These are phyloP conservation scores for Lordiphosa collinella DNA, from an alignment of 1,140 invertebrate species.

Conservation along the genomic window DNA sequence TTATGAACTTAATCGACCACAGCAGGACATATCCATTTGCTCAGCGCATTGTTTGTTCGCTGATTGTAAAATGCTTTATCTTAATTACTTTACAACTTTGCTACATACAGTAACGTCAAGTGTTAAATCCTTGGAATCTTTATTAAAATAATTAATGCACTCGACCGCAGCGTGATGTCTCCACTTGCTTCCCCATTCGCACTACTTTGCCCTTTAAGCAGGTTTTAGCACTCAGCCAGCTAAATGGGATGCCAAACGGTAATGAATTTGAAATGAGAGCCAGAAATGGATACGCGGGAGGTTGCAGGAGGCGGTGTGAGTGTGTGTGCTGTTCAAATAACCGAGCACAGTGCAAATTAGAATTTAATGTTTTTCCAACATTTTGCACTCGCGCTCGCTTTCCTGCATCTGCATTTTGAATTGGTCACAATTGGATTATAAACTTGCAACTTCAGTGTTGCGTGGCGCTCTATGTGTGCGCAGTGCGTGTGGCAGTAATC, in stretches of 20 bases:
- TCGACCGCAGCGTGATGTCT: constrained; percentile 26
- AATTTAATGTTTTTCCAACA: constrained; percentile 36
- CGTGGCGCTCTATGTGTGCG: too few relatives aligned
- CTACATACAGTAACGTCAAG: background rate
- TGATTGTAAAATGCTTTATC: too few relatives aligned
- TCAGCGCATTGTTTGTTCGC: too few relatives aligned
- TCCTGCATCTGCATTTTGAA: background rate
- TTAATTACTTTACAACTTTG: too few relatives aligned
- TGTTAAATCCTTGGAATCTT: constrained; percentile 11
- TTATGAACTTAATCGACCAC: too few relatives aligned
- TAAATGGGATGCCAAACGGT: constrained; percentile 41
- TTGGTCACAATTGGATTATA: background rate
- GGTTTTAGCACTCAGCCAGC: constrained; percentile 25
- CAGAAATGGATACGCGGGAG: constrained; percentile 5
- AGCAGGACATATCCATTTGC: too few relatives aligned
- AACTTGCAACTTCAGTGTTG: background rate
- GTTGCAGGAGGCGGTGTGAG: background rate
- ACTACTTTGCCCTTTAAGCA: constrained; percentile 1
- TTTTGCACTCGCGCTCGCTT: constrained; percentile 7
- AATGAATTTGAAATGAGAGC: constrained; percentile 47
- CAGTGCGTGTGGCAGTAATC: constrained; percentile 5
- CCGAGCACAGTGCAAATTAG: constrained; percentile 28
- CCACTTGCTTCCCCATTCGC: constrained; percentile 1
- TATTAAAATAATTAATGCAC: constrained; percentile 50
- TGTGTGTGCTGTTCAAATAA: constrained; percentile 6